Evolutionary conservation across 2,797 vertebrate species (phyloP), one percentile per base, ranked within the genome.

Genomic region (Hybognathus amarus): DNA sequence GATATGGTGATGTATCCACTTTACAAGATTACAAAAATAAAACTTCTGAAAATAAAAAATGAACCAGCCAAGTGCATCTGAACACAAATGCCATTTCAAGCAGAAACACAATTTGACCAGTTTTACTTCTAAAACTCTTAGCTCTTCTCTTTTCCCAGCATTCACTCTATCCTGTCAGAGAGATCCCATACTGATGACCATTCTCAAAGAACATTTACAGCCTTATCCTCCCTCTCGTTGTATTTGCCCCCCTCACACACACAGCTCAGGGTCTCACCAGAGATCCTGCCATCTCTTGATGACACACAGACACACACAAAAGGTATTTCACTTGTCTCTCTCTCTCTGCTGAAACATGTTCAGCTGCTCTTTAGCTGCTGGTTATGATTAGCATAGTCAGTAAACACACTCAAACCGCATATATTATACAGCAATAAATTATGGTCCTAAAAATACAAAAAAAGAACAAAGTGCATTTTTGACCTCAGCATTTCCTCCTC

Each of bases 371-470:
- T 79, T n/a, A 67, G 8, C 63, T 66, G 42, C 61, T 52, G 45
- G 4, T 22, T 50, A 24, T 50, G 52, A 45, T 50, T 20, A 56
- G 30, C 20, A 70, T 27, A 11, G 13, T 61, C 15, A 20, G 9
- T 77, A 66, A 78, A 67, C 47, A 82, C 71, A 30, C 47, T 67
- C 17, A 76, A 36, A 67, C 50, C 20, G 22, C 68, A 22, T 30
- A n/a, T 70, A 52, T 36, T 66, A 52, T 38, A 64, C 42, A 22
- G 9, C 69, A 83, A 47, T 18, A n/a, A 76, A 82, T 54, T 56
- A 22, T 76, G 22, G n/a, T 33, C 36, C 73, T 76, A 9, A 67
- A 83, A 83, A 76, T 68, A 47, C 13, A 33, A 33, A 77, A 56
- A 40, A 67, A 67, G 73, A 56, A 33, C 50, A 64, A 66, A 75